Evolutionary conservation across 2,888 invertebrate genomes (phyloP).

Genomic region (Adineta ricciae): DNA sequence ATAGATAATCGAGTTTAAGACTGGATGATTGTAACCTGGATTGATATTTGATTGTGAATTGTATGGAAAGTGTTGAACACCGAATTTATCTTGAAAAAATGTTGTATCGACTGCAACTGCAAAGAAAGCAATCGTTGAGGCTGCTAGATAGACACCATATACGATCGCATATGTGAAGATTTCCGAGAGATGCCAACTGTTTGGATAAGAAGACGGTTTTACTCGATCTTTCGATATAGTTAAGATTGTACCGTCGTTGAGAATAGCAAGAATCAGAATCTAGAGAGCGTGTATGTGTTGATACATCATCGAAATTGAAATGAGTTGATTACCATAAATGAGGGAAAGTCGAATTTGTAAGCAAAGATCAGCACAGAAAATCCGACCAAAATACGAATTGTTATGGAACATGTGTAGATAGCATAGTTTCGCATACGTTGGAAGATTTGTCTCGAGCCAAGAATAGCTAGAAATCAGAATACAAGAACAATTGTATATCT

Average conservation of each 20-base stretch:
- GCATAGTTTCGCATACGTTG: background rate
- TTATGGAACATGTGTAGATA: background rate
- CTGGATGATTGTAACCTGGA: background rate
- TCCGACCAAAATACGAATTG: background rate
- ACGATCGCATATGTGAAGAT: background rate
- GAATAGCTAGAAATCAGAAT: background rate
- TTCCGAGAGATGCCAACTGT: background rate
- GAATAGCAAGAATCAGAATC: background rate
- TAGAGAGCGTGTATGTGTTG: background rate
- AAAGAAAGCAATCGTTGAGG: background rate
- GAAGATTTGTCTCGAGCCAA: background rate
- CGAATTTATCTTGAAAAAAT: background rate
- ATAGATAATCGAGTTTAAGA: background rate
- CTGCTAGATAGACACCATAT: background rate
- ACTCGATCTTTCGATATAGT: background rate
- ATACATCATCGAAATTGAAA: background rate
- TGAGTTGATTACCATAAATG: background rate
- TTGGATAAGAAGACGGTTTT: background rate
- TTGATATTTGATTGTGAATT: background rate
- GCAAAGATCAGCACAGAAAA: background rate
- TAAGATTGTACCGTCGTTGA: background rate
- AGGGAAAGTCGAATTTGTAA: background rate
- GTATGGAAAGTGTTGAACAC: background rate
- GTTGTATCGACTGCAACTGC: background rate
- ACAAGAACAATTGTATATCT: too few relatives aligned